Evolutionary conservation across 2,113 vertebrate genomes (phyloP).

Genomic region (Catharus bicknelli): DNA sequence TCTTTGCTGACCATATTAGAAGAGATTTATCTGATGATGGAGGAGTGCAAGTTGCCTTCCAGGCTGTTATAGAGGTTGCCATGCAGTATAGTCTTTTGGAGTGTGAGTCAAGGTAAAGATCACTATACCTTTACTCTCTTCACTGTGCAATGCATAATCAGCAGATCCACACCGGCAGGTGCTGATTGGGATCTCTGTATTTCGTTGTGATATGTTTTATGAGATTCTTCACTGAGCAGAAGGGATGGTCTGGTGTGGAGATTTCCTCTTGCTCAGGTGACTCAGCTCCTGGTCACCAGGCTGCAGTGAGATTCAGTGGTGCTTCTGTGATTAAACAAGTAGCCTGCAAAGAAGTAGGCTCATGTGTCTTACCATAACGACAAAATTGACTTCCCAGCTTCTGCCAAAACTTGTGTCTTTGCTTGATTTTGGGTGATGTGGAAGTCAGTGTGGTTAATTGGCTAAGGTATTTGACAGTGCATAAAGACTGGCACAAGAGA

Average conservation of each 20-base stretch:
- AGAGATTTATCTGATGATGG: neutral
- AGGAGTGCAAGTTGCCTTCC: neutral
- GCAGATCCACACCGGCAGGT: neutral
- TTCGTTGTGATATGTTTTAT: neutral
- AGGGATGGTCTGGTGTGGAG: neutral
- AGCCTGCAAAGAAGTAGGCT: neutral
- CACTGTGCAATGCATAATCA: neutral
- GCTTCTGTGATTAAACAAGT: neutral
- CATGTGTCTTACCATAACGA: rapidly evolving
- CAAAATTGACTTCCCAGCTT: neutral
- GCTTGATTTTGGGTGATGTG: neutral
- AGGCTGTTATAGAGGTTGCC: neutral
- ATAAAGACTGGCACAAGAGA: neutral
- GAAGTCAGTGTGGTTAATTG: neutral
- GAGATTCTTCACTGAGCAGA: neutral
- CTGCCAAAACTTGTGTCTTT: neutral
- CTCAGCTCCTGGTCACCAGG: neutral
- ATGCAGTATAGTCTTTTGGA: neutral
- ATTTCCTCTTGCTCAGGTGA: neutral
- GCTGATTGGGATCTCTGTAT: neutral
- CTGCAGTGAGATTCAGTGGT: neutral
- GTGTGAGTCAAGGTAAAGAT: neutral
- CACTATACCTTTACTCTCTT: neutral
- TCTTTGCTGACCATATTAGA: neutral
- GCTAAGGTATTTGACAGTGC: neutral